phyloP scores from a whole-genome alignment of 2,797 vertebrate species.

The Myoxocephalus aenaeus region DNA sequence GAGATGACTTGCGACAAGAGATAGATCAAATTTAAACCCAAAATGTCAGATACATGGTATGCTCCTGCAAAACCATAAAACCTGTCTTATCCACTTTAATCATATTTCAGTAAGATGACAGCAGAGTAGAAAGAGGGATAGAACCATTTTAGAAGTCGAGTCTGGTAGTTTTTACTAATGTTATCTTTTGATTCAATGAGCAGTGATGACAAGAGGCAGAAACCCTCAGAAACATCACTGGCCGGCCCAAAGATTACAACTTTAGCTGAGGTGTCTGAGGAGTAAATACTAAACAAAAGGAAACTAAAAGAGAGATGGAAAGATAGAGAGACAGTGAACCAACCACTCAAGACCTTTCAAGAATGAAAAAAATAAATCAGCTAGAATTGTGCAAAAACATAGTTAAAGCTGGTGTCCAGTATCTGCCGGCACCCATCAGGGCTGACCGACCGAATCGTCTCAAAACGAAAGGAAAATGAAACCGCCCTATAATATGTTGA shows the following conservation, averaged over 20 bases:
- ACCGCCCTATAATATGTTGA: too few relatives aligned
- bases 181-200: not conserved
- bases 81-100: not conserved
- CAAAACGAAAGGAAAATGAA: too few relatives aligned
- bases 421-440: too few relatives aligned
- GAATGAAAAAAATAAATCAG: not conserved
- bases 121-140: not conserved
- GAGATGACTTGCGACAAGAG: slow-evolving; percentile 22
- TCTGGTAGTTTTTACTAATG: not conserved
- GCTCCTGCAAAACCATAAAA: slow-evolving; percentile 19
- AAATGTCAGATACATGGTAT: slow-evolving; percentile 23
- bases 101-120: not conserved
- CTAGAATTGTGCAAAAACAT: not conserved
- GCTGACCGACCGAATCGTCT: too few relatives aligned
- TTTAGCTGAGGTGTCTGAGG: not conserved
- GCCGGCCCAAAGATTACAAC: not conserved
- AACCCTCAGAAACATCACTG: too few relatives aligned
- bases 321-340: not conserved
- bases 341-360: not conserved
- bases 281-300: not conserved
- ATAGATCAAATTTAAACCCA: slow-evolving; percentile 28
- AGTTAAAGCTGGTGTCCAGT: too few relatives aligned
- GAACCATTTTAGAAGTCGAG: not conserved
- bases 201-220: not conserved
- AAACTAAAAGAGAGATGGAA: not conserved